These are phyloP conservation scores for Petrophora chlorosata DNA, from an alignment of 2,888 invertebrate genomes.

Conservation along the genomic window DNA sequence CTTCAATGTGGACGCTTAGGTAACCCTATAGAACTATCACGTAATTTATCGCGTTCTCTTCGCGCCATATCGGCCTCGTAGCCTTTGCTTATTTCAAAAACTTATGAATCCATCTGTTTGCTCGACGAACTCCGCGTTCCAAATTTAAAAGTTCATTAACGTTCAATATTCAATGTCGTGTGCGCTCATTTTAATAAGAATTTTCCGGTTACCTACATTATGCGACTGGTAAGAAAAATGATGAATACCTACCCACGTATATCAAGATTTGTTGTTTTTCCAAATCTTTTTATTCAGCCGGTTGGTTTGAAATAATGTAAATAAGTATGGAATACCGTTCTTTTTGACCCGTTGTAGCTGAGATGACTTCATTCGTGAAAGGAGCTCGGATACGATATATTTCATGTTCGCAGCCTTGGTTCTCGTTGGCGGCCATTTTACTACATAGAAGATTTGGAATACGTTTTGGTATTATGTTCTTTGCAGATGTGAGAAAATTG, in stretches of 20 bases:
- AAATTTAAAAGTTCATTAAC: conserved; percentile 58
- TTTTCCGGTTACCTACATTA: conserved; percentile 43
- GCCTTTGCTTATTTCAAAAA: conserved; percentile 35
- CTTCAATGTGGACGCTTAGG: too few species aligned
- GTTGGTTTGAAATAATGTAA: not conserved
- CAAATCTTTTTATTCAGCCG: not conserved
- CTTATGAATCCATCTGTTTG: conserved; percentile 42
- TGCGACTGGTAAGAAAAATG: conserved; percentile 25
- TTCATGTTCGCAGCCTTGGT: conserved; percentile 43
- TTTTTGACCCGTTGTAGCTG: not conserved
- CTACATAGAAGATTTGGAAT: conserved; percentile 6
- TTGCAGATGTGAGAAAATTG: not conserved
- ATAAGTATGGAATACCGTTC: too few species aligned
- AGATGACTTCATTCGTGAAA: conserved; percentile 50
- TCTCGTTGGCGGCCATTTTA: conserved; percentile 32
- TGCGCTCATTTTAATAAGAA: conserved; percentile 35
- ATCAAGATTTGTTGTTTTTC: too few species aligned
- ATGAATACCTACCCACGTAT: not conserved
- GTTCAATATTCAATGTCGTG: conserved; percentile 52
- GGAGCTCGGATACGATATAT: conserved; percentile 29
- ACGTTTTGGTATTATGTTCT: not conserved
- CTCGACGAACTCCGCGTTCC: conserved; percentile 36
- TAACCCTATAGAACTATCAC: too few species aligned
- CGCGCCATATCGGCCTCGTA: not conserved
- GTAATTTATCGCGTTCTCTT: not conserved